Evolutionary conservation across 1,140 invertebrate genomes (phyloP).

Genomic region (Panonychus citri): DNA sequence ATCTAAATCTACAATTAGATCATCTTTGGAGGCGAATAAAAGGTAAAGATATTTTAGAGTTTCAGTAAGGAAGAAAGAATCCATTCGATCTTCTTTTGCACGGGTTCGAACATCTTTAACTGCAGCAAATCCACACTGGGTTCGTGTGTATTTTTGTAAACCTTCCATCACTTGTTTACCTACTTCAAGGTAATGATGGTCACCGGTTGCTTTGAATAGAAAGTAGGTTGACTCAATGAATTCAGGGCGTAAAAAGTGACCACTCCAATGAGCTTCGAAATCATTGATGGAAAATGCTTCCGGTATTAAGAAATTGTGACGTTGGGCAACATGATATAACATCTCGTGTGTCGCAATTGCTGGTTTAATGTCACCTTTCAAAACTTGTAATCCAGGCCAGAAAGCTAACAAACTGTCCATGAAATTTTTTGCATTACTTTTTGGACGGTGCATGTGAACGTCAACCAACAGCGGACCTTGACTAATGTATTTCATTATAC

Average conservation of each 20-base stretch:
- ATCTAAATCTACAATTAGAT: constrained; percentile 71
- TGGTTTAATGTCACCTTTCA: constrained; percentile 79
- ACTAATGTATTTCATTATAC: constrained; percentile 87
- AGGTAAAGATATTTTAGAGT: constrained; percentile 94
- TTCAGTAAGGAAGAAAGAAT: constrained; percentile 89
- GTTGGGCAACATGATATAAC: constrained; percentile 79
- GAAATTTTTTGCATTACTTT: constrained; percentile 80
- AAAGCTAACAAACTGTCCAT: constrained; percentile 94
- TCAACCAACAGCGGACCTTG: constrained; percentile 83
- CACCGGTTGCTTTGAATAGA: constrained; percentile 70
- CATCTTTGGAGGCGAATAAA: constrained; percentile 65
- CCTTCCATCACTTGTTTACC: constrained; percentile 72
- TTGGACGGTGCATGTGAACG: constrained; percentile 94
- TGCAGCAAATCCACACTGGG: constrained; percentile 86
- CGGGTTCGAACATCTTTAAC: constrained; percentile 82
- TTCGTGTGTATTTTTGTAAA: constrained; percentile 64
- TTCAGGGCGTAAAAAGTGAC: constrained; percentile 86
- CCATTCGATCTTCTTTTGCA: constrained; percentile 81
- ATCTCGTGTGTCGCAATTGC: constrained; percentile 93
- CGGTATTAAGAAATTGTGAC: constrained; percentile 78
- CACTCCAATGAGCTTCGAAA: constrained; percentile 88
- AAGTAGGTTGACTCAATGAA: constrained; percentile 97
- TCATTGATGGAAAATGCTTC: constrained; percentile 78
- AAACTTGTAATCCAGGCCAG: constrained; percentile 82
- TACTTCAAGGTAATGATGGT: constrained; percentile 83